These are phyloP conservation scores for Clarias gariepinus DNA, from an alignment of 2,113 vertebrate species.

Conservation along the genomic window DNA sequence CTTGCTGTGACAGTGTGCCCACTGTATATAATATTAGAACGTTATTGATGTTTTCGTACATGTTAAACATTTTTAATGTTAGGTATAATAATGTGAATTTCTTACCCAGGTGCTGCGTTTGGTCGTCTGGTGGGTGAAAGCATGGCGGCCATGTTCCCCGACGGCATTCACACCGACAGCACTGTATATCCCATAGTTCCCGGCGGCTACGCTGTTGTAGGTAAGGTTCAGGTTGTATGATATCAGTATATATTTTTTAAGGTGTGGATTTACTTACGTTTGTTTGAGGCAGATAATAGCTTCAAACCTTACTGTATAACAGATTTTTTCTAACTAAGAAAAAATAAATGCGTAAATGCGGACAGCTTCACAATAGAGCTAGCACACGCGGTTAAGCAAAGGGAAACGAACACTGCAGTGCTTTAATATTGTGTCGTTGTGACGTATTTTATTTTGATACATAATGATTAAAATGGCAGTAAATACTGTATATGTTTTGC, in stretches of 20 bases:
- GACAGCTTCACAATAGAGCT: background rate
- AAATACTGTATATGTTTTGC: background rate
- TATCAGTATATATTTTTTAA: background rate
- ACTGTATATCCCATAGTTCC: slow-evolving; percentile 94
- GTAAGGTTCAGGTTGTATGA: slow-evolving; percentile 71
- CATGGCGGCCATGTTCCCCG: slow-evolving; percentile 96
- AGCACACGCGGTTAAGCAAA: background rate
- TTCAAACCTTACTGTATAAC: background rate
- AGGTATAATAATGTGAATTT: background rate
- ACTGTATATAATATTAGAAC: background rate
- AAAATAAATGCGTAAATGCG: background rate
- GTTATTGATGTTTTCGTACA: background rate
- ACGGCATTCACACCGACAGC: slow-evolving; percentile 88
- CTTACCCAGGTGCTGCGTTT: slow-evolving; percentile 87
- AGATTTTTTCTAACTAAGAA: background rate
- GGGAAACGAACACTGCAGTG: background rate
- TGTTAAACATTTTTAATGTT: background rate
- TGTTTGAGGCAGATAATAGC: background rate
- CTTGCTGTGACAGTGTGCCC: too few relatives aligned
- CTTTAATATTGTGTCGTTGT: background rate
- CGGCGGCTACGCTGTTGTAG: slow-evolving; percentile 94
- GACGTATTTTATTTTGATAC: background rate
- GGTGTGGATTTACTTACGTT: background rate
- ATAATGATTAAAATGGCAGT: background rate
- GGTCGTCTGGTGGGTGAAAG: slow-evolving; percentile 94